Evolutionary conservation across 2,113 vertebrate genomes (phyloP), one percentile per base, ranked within the genome.

Genomic region (Malurus elegans): DNA sequence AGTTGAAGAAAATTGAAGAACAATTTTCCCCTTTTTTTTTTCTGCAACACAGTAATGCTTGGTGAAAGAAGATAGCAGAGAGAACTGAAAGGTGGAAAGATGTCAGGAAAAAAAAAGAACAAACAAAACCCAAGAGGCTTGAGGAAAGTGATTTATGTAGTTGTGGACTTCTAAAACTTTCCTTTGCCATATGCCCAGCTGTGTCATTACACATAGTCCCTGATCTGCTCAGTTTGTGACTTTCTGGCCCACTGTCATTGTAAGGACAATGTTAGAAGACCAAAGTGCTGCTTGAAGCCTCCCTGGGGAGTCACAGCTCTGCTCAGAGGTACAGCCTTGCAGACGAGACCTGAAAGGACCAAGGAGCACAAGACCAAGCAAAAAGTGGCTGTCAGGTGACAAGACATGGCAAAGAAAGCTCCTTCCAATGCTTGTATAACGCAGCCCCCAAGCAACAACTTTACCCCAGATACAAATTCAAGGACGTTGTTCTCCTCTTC

Each of bases 351-450:
- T 29, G 45, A 28, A 79, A 71, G 57, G 28, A 45, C 25, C 51
- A 47, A 61, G 42, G 12, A 36, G 53, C 26, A 60, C 1, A 32
- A 79, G 31, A 70, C 7, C 0, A 7, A 72, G 69, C 38, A 56
- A 23, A 62, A 28, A 0, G 0, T 5, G 31, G 28, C 48, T 3
- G 2, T 42, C 38, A 34, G n/a, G 79, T 4, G 8, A 47, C 42
- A 62, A 87, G 32, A 21, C n/a, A 12, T 13, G 47, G 75, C 71
- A 76, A 29, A 48, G 54, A 25, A 8, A 66, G 42, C 36, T 72
- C 38, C 23, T 70, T 76, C 47, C 45, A 85, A 8, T 0, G 0
- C 19, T 80, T 81, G 50, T 32, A 19, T 36, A 88, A 78, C 0
- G 0, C 44, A 73, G 44, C 19, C 29, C 40, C 56, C 1, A 4